Evolutionary conservation across 2,888 invertebrate genomes (phyloP).

Genomic region (Zygaena filipendulae): DNA sequence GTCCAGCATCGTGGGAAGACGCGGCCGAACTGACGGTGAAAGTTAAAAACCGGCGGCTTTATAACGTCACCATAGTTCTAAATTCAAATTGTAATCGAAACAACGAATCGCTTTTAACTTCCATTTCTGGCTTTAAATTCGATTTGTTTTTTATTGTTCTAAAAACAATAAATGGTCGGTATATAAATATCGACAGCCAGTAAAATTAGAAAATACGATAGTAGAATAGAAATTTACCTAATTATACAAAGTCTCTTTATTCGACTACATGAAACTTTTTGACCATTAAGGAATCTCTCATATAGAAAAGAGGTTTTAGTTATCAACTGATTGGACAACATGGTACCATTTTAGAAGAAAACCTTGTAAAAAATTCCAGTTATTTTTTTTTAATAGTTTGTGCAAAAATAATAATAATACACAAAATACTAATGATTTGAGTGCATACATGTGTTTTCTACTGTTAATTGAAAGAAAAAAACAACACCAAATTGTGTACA

Average conservation of each 20-base stretch:
- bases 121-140: constrained; percentile 33
- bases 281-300: no score
- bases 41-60: constrained; percentile 47
- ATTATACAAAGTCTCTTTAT: no score
- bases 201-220: no score
- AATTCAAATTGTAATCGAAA: constrained; percentile 47
- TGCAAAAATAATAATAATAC: no score
- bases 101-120: constrained; percentile 55
- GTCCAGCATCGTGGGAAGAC: constrained; percentile 60
- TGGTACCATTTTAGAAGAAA: no score
- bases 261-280: no score
- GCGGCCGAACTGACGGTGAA: constrained; percentile 48
- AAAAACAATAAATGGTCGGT: constrained; percentile 2
- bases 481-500: constrained; percentile 12
- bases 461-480: constrained; percentile 16
- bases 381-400: no score
- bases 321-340: no score
- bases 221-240: no score
- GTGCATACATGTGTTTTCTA: constrained; percentile 13
- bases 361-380: no score
- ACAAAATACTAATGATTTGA: neutral
- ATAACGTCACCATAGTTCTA: constrained; percentile 49
- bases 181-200: constrained; percentile 1
- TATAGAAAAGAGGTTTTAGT: no score
- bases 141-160: constrained; percentile 38